These are phyloP conservation scores for Corydoras maculifer DNA, from an alignment of 2,113 vertebrate species.

Conservation along the genomic window DNA sequence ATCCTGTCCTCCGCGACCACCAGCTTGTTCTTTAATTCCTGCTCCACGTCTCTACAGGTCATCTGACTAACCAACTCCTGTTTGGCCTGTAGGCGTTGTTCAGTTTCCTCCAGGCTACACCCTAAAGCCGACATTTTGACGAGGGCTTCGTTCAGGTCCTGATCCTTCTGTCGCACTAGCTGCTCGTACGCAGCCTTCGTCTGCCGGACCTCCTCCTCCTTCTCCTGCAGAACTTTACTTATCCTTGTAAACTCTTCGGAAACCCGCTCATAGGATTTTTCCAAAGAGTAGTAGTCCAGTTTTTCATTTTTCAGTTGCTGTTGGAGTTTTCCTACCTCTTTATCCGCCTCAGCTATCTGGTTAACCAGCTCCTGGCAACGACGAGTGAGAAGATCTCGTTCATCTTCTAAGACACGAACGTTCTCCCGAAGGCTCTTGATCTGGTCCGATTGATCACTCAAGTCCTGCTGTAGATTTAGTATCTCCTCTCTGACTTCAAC, in stretches of 20 bases:
- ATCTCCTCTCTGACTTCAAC: slow-evolving; percentile 71
- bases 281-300: slow-evolving; percentile 74
- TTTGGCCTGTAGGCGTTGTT: slow-evolving; percentile 74
- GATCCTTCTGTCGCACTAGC: slow-evolving; percentile 77
- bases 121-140: slow-evolving; percentile 81
- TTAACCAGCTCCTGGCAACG: slow-evolving; percentile 84
- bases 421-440: slow-evolving; percentile 75
- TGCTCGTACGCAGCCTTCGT: slow-evolving; percentile 78
- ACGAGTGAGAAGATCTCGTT: slow-evolving; percentile 75
- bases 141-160: slow-evolving; percentile 80
- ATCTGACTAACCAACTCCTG: slow-evolving; percentile 74
- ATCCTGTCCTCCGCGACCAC: slow-evolving; percentile 66
- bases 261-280: slow-evolving; percentile 73
- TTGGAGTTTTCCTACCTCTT: slow-evolving; percentile 74
- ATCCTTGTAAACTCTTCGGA: slow-evolving; percentile 76
- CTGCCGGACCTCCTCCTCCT: slow-evolving; percentile 79
- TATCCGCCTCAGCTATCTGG: slow-evolving; percentile 74
- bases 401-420: slow-evolving; percentile 74
- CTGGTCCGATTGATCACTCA: slow-evolving; percentile 67
- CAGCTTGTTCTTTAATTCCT: slow-evolving; percentile 60
- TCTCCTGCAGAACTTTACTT: slow-evolving; percentile 73
- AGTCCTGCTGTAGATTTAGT: slow-evolving; percentile 77
- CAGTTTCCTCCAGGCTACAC: slow-evolving; percentile 81
- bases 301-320: slow-evolving; percentile 73
- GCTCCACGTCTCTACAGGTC: slow-evolving; percentile 51